Percentiles rank a stretch among this genome's conserved stretches.
Evolutionary conservation across 2,888 invertebrate genomes (phyloP).

Genomic region (Leptopterna dolabrata): DNA sequence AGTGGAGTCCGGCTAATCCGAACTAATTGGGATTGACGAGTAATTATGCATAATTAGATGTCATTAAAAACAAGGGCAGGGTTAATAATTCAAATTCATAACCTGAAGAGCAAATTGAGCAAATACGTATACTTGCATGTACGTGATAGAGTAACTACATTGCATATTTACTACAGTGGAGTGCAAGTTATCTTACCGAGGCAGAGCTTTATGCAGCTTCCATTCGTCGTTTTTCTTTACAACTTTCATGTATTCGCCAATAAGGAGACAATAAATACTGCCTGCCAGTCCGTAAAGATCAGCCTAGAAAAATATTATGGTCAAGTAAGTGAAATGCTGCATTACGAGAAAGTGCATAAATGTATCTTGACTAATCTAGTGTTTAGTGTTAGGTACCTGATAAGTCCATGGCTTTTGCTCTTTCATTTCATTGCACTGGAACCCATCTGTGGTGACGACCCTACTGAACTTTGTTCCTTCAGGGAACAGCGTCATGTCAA

Average conservation of each 20-base stretch:
- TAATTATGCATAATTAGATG: too few relatives aligned
- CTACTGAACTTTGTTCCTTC: slow-evolving; percentile 80
- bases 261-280: slow-evolving; percentile 86
- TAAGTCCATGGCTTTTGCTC: slow-evolving; percentile 88
- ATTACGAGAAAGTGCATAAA: not conserved
- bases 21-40: too few relatives aligned
- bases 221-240: slow-evolving; percentile 76
- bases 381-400: too few relatives aligned
- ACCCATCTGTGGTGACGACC: slow-evolving; percentile 81
- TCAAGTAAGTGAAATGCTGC: not conserved
- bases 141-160: too few relatives aligned
- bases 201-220: slow-evolving; percentile 78
- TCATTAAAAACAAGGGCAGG: too few relatives aligned
- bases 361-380: not conserved
- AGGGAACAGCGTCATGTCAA: slow-evolving; percentile 90
- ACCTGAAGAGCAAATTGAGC: too few relatives aligned
- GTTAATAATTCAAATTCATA: too few relatives aligned
- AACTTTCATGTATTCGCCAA: slow-evolving; percentile 90
- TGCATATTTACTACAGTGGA: too few relatives aligned
- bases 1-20: too few relatives aligned
- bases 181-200: slow-evolving; percentile 73
- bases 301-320: slow-evolving; percentile 71
- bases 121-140: too few relatives aligned
- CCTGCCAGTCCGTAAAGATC: slow-evolving; percentile 91
- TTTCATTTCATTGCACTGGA: slow-evolving; percentile 90